phyloP scores from a whole-genome alignment of 1,140 invertebrate species.

The Drosophila bocqueti region DNA sequence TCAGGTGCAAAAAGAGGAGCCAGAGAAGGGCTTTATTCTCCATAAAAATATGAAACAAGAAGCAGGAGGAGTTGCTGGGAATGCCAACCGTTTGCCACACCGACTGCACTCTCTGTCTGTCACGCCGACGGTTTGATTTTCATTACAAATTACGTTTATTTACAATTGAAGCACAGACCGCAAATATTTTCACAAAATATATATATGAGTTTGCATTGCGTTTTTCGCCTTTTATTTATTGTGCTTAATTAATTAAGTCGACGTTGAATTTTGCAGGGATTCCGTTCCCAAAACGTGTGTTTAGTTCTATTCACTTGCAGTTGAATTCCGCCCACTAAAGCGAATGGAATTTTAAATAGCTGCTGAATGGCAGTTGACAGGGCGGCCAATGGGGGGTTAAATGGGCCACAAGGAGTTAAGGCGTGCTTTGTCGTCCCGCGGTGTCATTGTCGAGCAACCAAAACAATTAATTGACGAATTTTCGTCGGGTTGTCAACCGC shows the following conservation, averaged over 20 bases:
- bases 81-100: constrained; percentile 54
- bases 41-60: constrained; percentile 27
- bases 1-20: constrained; percentile 51
- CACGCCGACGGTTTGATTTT: constrained; percentile 60
- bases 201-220: constrained; percentile 6
- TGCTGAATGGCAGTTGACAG: constrained; percentile 46
- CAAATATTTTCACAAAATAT: constrained; percentile 45
- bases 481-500: not conserved
- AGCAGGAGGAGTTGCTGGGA: constrained; percentile 28
- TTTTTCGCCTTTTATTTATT: constrained; percentile 24
- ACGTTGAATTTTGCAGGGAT: not conserved
- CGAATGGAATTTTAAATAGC: constrained; percentile 63
- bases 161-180: constrained; percentile 49
- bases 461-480: constrained; percentile 20
- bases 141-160: constrained; percentile 79
- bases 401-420: constrained; percentile 9
- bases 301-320: constrained; percentile 5
- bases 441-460: constrained; percentile 7
- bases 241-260: constrained; percentile 27
- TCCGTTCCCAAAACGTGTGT: not conserved
- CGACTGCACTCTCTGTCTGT: constrained; percentile 35
- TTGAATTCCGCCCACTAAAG: constrained; percentile 42
- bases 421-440: not conserved
- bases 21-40: constrained; percentile 4
- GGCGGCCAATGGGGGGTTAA: constrained; percentile 1